Evolutionary conservation across 2,888 invertebrate species (phyloP).

Genomic region (Glaucopsyche alexis): DNA sequence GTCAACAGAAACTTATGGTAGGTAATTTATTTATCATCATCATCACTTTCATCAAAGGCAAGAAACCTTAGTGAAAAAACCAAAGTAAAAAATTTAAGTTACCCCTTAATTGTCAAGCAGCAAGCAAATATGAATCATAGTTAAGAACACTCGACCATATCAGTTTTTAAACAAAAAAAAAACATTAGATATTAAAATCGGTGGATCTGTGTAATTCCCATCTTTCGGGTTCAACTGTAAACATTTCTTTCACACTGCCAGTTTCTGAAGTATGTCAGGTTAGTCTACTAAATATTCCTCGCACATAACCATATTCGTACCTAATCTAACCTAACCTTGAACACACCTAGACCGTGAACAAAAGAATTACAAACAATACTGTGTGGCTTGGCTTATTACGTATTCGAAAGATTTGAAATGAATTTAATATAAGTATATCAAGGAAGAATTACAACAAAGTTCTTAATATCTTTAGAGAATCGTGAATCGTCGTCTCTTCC

Average conservation of each 20-base stretch:
- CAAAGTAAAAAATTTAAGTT: no score
- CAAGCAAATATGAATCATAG: no score
- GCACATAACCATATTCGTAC: not conserved
- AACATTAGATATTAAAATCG: no score
- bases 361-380: conserved; percentile 27
- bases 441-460: not conserved
- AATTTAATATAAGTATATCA: not conserved
- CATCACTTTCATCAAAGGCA: not conserved
- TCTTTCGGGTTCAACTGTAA: no score
- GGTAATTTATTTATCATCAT: not conserved
- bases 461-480: not conserved
- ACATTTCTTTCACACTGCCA: no score
- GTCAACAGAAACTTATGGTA: not conserved
- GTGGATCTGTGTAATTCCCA: no score
- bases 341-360: conserved; percentile 36
- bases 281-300: no score
- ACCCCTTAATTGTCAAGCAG: no score
- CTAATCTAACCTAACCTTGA: conserved; percentile 30
- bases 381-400: conserved; percentile 33
- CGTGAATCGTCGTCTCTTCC: no score
- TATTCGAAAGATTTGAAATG: not conserved
- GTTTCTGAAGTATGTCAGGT: no score
- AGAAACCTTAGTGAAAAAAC: not conserved
- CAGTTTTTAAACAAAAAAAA: no score
- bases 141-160: no score